Evolutionary conservation across 2,888 invertebrate species (phyloP).

Genomic region (Gymnoscelis rufifasciata): DNA sequence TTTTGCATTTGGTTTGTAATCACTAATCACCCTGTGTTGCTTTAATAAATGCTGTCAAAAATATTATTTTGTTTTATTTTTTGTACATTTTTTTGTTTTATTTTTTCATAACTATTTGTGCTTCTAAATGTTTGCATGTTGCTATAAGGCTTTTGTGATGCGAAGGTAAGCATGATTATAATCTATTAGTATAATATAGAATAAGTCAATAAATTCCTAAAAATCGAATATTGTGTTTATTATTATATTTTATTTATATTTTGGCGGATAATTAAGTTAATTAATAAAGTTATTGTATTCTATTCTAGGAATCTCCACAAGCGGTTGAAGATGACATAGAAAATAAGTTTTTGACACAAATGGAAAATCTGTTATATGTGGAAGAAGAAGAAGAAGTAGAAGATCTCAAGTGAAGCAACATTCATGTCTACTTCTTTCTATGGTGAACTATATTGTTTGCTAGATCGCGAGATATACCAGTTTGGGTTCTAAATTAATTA

Average conservation of each 20-base stretch:
- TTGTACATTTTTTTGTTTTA: background rate
- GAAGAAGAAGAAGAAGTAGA: constrained; percentile 74
- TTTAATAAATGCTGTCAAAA: constrained; percentile 42
- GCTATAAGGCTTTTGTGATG: background rate
- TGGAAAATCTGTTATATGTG: constrained; percentile 65
- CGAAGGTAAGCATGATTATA: constrained; percentile 24
- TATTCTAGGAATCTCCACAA: constrained; percentile 48
- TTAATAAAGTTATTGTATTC: background rate
- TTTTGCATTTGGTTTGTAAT: constrained; percentile 34
- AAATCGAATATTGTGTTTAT: no score
- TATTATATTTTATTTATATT: background rate
- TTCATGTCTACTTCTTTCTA: no score
- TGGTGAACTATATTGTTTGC: no score
- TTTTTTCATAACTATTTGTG: constrained; percentile 6
- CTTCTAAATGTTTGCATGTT: constrained; percentile 15
- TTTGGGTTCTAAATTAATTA: no score
- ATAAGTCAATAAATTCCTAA: no score
- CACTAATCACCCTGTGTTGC: constrained; percentile 43
- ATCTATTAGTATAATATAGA: no score
- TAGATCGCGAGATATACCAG: no score
- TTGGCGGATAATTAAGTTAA: background rate
- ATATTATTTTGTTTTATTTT: constrained; percentile 25
- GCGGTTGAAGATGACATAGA: constrained; percentile 50
- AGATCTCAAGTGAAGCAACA: constrained; percentile 55
- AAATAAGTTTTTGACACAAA: constrained; percentile 65